phyloP scores from a whole-genome alignment of 92 coral and sea anemone species.

The Umimayanthus kanabou region DNA sequence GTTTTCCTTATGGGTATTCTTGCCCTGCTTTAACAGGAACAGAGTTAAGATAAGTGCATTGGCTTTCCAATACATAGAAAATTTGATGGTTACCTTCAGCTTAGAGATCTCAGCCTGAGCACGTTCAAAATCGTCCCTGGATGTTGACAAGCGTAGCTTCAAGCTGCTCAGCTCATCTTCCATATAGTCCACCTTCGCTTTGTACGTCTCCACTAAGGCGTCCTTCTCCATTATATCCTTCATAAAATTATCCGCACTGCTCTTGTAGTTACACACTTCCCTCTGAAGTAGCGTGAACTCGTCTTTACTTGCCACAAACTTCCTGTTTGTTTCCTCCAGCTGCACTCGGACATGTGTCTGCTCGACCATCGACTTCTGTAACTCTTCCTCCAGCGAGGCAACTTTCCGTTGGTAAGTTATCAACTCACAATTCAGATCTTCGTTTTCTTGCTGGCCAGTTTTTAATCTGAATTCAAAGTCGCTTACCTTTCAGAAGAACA shows the following conservation, averaged over 20 bases:
- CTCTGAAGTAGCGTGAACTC: slow-evolving; percentile 49
- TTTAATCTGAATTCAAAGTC: slow-evolving; percentile 49
- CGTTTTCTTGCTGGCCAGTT: slow-evolving; percentile 50
- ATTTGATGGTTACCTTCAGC: slow-evolving; percentile 15
- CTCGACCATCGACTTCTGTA: slow-evolving; percentile 37
- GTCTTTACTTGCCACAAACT: slow-evolving; percentile 35
- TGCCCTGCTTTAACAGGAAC: too few relatives aligned
- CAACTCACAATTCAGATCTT: slow-evolving; percentile 52
- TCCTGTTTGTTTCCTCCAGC: slow-evolving; percentile 51
- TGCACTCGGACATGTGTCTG: slow-evolving; percentile 34
- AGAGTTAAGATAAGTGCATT: too few relatives aligned
- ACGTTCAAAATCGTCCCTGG: slow-evolving; percentile 40
- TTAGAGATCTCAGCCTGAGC: slow-evolving; percentile 39
- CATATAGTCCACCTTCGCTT: slow-evolving; percentile 37
- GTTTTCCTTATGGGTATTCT: too few relatives aligned
- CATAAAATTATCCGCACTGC: slow-evolving; percentile 29
- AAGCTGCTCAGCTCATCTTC: slow-evolving; percentile 45
- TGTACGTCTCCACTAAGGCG: slow-evolving; percentile 23
- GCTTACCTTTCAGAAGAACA: slow-evolving; percentile 12
- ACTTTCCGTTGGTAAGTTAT: slow-evolving; percentile 44
- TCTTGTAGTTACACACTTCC: slow-evolving; percentile 32
- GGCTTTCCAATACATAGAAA: too few relatives aligned
- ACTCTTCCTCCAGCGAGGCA: slow-evolving; percentile 49
- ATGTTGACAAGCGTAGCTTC: slow-evolving; percentile 37
- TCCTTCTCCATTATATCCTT: slow-evolving; percentile 52